A percentile compares a stretch with the other conserved stretches of the same genome.
phyloP scores from a whole-genome alignment of 2,797 vertebrate species.

The Argentina silus region DNA sequence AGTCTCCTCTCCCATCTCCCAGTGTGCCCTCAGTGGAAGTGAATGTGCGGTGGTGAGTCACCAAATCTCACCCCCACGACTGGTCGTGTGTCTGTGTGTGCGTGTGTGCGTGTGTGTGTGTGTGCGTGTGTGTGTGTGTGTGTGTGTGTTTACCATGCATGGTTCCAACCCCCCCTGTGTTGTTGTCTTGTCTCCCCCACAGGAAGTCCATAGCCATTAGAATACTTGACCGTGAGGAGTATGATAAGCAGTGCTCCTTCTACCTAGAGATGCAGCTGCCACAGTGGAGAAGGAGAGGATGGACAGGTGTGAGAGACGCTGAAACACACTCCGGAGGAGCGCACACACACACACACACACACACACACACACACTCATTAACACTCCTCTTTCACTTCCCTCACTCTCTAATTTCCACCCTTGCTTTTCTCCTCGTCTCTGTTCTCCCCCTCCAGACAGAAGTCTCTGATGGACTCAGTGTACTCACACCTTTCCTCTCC shows the following conservation, averaged over 20 bases:
- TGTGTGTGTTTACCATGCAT: constrained; percentile 57
- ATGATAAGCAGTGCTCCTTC: constrained; percentile 99
- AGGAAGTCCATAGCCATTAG: constrained; percentile 97
- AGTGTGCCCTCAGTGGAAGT: constrained; percentile 32
- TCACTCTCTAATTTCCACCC: background rate
- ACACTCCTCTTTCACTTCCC: background rate
- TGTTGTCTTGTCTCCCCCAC: constrained; percentile 94
- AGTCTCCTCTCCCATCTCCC: constrained; percentile 25
- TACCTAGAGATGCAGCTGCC: constrained; percentile 93
- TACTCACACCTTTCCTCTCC: constrained; percentile 41
- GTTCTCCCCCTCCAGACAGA: constrained; percentile 1
- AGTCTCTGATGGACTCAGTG: constrained; percentile 46
- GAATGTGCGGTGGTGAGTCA: constrained; percentile 62
- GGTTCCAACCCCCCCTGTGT: constrained; percentile 83
- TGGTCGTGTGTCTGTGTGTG: constrained; percentile 18
- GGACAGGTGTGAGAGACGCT: constrained; percentile 91
- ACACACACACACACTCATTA: constrained; percentile 24
- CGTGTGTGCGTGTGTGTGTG: constrained; percentile 24
- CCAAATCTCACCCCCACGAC: constrained; percentile 49
- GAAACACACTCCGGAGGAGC: constrained; percentile 31
- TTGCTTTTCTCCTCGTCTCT: constrained; percentile 22
- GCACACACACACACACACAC: constrained; percentile 41
- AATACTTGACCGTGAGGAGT: constrained; percentile 98
- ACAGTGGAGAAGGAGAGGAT: constrained; percentile 93
- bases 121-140: constrained; percentile 22